These are phyloP conservation scores for Centruroides sculpturatus DNA, from an alignment of 1,140 invertebrate species.

Conservation along the genomic window DNA sequence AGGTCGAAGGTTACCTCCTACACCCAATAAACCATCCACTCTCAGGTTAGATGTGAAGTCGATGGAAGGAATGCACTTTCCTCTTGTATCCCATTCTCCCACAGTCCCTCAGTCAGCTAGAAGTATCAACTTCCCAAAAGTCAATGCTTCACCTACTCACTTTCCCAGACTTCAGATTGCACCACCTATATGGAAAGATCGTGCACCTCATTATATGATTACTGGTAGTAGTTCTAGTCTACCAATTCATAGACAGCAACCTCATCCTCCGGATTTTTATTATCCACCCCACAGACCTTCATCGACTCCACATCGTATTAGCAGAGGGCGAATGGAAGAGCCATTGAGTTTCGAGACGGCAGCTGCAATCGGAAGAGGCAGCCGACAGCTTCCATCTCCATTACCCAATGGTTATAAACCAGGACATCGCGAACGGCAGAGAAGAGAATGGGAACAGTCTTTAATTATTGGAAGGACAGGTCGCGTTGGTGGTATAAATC, in stretches of 20 bases:
- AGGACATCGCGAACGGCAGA: conserved; percentile 14
- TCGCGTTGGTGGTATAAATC: neutral
- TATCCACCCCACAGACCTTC: neutral
- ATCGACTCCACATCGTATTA: neutral
- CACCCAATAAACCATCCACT: conserved; percentile 71
- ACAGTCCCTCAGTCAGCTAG: conserved; percentile 21
- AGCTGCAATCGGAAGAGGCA: conserved; percentile 64
- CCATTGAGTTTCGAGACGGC: conserved; percentile 77
- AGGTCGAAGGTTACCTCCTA: conserved; percentile 48
- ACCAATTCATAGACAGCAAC: neutral
- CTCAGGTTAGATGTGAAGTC: conserved; percentile 41
- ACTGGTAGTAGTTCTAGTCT: neutral
- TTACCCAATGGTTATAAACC: conserved; percentile 72
- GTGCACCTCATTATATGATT: conserved; percentile 9
- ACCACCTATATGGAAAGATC: conserved; percentile 11
- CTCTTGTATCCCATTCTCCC: conserved; percentile 26
- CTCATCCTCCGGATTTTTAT: neutral
- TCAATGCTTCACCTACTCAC: conserved; percentile 83
- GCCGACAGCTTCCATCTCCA: conserved; percentile 61
- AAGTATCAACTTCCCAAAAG: conserved; percentile 70
- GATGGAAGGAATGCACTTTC: conserved; percentile 20
- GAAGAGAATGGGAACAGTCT: conserved; percentile 1
- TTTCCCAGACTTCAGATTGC: conserved; percentile 13
- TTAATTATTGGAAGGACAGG: conserved; percentile 5
- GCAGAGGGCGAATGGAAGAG: conserved; percentile 1